Evolutionary conservation across 2,113 vertebrate genomes (phyloP).

Genomic region (Marmota monax): DNA sequence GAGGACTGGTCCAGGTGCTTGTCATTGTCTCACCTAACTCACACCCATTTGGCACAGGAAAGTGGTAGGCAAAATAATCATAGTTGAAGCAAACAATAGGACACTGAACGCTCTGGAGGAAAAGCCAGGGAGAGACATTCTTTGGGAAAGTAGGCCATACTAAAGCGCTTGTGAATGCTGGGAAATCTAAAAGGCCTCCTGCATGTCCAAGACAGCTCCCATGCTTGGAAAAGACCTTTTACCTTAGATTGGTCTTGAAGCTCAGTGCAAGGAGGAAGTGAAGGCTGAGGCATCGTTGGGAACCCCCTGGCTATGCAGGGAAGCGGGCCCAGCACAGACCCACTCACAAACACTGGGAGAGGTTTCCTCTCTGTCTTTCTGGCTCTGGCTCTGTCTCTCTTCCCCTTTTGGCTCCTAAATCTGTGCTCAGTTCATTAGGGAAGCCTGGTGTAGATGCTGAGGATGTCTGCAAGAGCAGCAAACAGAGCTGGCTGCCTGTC

Average conservation of each 20-base stretch:
- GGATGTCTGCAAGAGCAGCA: neutral
- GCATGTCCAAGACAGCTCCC: neutral
- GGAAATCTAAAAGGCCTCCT: neutral
- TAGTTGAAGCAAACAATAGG: neutral
- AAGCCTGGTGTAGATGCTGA: neutral
- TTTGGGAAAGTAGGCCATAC: neutral
- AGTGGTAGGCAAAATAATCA: neutral
- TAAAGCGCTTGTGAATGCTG: fast-evolving
- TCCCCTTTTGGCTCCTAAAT: neutral
- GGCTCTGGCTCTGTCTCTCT: neutral
- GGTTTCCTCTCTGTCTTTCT: neutral
- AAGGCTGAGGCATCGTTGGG: neutral
- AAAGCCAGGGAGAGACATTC: neutral
- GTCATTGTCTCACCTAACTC: neutral
- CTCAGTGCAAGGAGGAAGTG: neutral
- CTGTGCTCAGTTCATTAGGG: neutral
- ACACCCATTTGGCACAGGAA: neutral
- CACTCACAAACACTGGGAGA: neutral
- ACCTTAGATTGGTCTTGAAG: neutral
- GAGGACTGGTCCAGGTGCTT: neutral
- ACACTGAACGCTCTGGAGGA: neutral
- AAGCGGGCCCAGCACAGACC: neutral
- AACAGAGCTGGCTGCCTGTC: neutral
- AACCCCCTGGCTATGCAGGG: neutral
- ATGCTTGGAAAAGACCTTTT: neutral